Conservation (phyloP, 2,888 invertebrate species). For the Stenolophus ochropezus region DNA sequence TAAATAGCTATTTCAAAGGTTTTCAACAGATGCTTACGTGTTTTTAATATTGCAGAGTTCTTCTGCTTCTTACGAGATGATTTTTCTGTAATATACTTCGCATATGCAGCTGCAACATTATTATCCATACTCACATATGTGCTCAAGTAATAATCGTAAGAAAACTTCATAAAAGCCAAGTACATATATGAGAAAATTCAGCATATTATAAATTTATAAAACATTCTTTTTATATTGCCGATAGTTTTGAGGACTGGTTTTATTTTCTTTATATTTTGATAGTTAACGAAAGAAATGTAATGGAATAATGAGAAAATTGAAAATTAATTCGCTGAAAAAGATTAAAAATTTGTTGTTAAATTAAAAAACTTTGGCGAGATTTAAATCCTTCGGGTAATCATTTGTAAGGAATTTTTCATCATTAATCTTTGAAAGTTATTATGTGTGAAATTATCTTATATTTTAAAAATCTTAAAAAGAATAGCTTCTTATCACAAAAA, state of each 20-base stretch:
- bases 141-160: background rate
- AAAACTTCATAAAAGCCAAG: too few relatives aligned
- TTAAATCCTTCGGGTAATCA: background rate
- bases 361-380: background rate
- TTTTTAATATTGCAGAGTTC: too few relatives aligned
- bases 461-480: too few relatives aligned
- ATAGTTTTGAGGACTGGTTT: too few relatives aligned
- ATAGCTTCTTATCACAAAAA: too few relatives aligned
- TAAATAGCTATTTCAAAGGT: too few relatives aligned
- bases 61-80: too few relatives aligned
- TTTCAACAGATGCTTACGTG: too few relatives aligned
- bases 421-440: background rate
- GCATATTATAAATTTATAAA: too few relatives aligned
- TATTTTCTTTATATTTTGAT: background rate
- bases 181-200: background rate
- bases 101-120: background rate
- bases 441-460: too few relatives aligned
- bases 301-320: background rate
- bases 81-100: background rate
- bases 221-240: too few relatives aligned
- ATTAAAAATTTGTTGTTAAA: background rate
- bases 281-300: background rate
- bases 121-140: background rate
- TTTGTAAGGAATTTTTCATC: background rate
- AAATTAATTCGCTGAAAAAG: background rate